Conservation (phyloP, 2,113 vertebrate genomes). For the Cheirogaleus medius region DNA sequence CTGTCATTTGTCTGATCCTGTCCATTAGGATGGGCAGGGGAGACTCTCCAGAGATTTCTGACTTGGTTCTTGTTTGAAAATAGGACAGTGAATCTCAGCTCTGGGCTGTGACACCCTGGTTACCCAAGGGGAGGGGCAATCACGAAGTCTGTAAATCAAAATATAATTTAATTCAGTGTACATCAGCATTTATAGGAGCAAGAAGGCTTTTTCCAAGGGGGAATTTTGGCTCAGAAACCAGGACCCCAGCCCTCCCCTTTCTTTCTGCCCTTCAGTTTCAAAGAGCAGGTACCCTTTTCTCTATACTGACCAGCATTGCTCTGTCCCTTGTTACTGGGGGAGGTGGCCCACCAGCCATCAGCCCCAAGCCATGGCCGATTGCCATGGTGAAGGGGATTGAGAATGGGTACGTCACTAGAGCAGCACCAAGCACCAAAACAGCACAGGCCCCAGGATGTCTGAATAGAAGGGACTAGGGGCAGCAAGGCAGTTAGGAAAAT, state of each 20-base stretch:
- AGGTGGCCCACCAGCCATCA: not conserved
- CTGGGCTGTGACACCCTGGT: not conserved
- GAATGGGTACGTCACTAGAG: accelerated
- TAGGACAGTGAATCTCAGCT: not conserved
- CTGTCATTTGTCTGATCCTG: not conserved
- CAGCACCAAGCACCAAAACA: accelerated
- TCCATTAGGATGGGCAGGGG: not conserved
- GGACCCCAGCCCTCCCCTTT: not conserved
- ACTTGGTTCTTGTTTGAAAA: not conserved
- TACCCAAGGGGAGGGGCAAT: not conserved
- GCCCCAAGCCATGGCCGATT: not conserved
- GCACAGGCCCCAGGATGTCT: too few relatives aligned
- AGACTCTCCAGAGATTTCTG: not conserved
- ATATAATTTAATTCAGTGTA: not conserved
- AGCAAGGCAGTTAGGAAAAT: not conserved
- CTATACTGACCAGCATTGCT: not conserved
- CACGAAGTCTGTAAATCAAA: not conserved
- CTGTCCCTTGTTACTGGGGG: not conserved
- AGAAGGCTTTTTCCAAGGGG: not conserved
- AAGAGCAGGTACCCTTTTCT: not conserved
- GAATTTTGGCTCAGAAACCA: not conserved
- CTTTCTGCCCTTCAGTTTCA: not conserved
- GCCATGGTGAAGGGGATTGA: accelerated
- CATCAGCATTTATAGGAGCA: not conserved
- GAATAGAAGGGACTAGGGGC: accelerated